These are phyloP conservation scores for Noctua fimbriata DNA, from an alignment of 2,888 invertebrate species.

Conservation along the genomic window DNA sequence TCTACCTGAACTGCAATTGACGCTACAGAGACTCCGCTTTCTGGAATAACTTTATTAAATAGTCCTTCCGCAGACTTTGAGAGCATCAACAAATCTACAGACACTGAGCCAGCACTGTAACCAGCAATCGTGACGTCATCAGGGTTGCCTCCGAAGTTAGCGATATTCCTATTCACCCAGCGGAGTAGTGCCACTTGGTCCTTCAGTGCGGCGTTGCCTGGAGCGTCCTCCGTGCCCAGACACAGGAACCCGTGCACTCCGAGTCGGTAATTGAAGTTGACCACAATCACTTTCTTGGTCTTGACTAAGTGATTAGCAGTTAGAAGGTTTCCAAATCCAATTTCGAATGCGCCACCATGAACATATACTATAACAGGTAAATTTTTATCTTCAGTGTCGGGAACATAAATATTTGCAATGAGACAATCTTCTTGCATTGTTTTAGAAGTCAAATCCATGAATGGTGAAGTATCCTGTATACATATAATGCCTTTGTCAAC, in stretches of 20 bases:
- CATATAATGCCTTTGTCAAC: slow-evolving; percentile 68
- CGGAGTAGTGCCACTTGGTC: slow-evolving; percentile 73
- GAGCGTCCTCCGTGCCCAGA: slow-evolving; percentile 68
- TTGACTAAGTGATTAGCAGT: slow-evolving; percentile 58
- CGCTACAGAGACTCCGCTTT: slow-evolving; percentile 71
- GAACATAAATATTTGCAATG: slow-evolving; percentile 78
- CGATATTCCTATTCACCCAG: slow-evolving; percentile 76
- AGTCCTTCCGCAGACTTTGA: slow-evolving; percentile 70
- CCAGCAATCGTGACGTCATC: slow-evolving; percentile 74
- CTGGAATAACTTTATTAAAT: slow-evolving; percentile 74
- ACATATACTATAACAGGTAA: slow-evolving; percentile 71
- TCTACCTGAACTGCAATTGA: slow-evolving; percentile 68
- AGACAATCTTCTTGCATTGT: slow-evolving; percentile 77
- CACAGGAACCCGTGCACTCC: slow-evolving; percentile 72
- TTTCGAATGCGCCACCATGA: slow-evolving; percentile 73
- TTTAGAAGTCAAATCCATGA: slow-evolving; percentile 20
- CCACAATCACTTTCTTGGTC: slow-evolving; percentile 66
- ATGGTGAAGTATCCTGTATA: slow-evolving; percentile 57
- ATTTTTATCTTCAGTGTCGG: slow-evolving; percentile 73
- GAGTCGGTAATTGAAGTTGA: slow-evolving; percentile 73
- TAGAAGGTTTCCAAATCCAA: slow-evolving; percentile 63
- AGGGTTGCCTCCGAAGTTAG: slow-evolving; percentile 74
- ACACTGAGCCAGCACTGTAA: slow-evolving; percentile 71
- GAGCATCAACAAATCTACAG: slow-evolving; percentile 71
- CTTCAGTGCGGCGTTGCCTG: slow-evolving; percentile 77